Conservation (phyloP, 53 echinoderm and acorn worm genomes). For the Actinopyga echinites region DNA sequence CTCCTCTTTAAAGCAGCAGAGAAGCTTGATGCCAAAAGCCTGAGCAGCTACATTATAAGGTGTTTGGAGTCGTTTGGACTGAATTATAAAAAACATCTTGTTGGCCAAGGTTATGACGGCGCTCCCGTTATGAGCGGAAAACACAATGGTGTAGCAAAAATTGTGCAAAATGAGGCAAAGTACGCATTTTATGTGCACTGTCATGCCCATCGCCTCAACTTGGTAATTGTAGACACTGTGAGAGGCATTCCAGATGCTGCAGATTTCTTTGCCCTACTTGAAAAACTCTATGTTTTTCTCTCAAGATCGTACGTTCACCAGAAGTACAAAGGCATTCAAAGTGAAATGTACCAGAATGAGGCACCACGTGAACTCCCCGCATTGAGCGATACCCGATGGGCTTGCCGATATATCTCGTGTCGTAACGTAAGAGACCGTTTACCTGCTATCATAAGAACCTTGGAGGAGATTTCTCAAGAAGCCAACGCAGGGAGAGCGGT, state of each 20-base stretch:
- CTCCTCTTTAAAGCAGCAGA: slow-evolving; percentile 23
- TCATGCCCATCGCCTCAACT: slow-evolving; percentile 44
- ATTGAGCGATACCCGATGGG: slow-evolving; percentile 46
- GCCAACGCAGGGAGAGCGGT: slow-evolving; percentile 21
- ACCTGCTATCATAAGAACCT: neutral
- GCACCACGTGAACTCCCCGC: slow-evolving; percentile 22
- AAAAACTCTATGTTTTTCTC: slow-evolving; percentile 28
- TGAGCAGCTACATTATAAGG: slow-evolving; percentile 10
- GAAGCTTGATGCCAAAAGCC: slow-evolving; percentile 12
- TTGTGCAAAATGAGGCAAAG: slow-evolving; percentile 28
- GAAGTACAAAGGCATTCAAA: slow-evolving; percentile 19
- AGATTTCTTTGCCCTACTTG: slow-evolving; percentile 56
- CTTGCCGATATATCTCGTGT: slow-evolving; percentile 31
- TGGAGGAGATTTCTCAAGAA: slow-evolving; percentile 25
- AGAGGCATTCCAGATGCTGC: slow-evolving; percentile 32
- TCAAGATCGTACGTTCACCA: slow-evolving; percentile 23
- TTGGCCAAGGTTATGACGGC: slow-evolving; percentile 52
- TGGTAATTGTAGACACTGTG: slow-evolving; percentile 41
- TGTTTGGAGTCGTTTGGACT: slow-evolving; percentile 33
- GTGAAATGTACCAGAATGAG: slow-evolving; percentile 33
- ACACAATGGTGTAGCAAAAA: slow-evolving; percentile 24
- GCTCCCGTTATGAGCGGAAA: slow-evolving; percentile 41
- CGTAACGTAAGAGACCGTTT: slow-evolving; percentile 17
- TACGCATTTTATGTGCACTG: slow-evolving; percentile 55
- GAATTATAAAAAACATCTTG: slow-evolving; percentile 51